Evolutionary conservation across 2,797 vertebrate genomes (phyloP).

Genomic region (Triplophysa yarkandensis): DNA sequence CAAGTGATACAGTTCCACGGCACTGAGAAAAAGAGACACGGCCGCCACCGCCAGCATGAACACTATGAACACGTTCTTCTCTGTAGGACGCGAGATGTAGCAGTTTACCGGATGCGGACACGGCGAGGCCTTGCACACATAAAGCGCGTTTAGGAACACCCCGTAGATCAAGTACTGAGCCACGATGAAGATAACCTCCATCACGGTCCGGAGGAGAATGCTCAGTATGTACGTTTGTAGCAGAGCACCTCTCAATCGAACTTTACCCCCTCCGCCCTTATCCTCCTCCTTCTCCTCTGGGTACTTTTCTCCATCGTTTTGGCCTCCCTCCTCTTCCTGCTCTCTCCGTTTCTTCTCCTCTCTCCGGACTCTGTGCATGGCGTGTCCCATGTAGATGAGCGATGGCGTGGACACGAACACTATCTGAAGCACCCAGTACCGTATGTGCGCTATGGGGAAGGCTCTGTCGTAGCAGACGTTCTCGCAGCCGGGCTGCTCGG

Average conservation of each 20-base stretch:
- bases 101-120: constrained; percentile 94
- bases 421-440: constrained; percentile 93
- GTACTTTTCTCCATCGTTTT: constrained; percentile 67
- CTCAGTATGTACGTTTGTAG: constrained; percentile 92
- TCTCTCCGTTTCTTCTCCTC: constrained; percentile 88
- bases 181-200: constrained; percentile 93
- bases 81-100: constrained; percentile 95
- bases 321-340: constrained; percentile 66
- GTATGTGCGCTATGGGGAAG: constrained; percentile 95
- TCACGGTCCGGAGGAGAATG: constrained; percentile 86
- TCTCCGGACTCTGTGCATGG: constrained; percentile 89
- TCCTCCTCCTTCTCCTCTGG: constrained; percentile 62
- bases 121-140: constrained; percentile 84
- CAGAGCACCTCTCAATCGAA: constrained; percentile 84
- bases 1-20: constrained; percentile 88
- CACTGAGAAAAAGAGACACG: constrained; percentile 88
- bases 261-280: constrained; percentile 47
- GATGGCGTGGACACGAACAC: constrained; percentile 97
- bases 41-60: constrained; percentile 92
- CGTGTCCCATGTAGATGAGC: constrained; percentile 94
- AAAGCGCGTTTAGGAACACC: constrained; percentile 86
- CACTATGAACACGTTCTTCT: constrained; percentile 96
- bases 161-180: constrained; percentile 92
- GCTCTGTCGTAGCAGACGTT: constrained; percentile 96
- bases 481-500: constrained; percentile 89